A percentile compares a stretch with the other conserved stretches of the same genome.
phyloP scores from a whole-genome alignment of 2,113 vertebrate species.

The Lophura nycthemera region DNA sequence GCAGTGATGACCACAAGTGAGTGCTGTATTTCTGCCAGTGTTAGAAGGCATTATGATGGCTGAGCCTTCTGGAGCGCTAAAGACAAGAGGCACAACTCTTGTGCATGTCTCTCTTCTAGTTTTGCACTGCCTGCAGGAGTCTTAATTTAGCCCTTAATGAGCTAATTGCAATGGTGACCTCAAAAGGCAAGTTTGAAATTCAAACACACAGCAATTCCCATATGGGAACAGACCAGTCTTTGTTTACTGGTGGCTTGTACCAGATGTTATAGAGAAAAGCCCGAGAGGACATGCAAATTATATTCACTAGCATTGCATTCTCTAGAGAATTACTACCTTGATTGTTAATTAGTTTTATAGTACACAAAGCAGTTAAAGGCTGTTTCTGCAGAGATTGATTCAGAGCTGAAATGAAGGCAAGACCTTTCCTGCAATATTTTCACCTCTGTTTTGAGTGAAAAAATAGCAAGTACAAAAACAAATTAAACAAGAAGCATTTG shows the following conservation, averaged over 20 bases:
- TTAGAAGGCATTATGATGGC: not conserved
- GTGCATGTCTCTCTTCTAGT: not conserved
- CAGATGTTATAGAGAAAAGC: not conserved
- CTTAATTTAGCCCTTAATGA: not conserved
- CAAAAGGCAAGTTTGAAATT: not conserved
- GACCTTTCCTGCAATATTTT: slow-evolving; percentile 2
- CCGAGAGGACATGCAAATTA: not conserved
- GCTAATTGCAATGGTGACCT: not conserved
- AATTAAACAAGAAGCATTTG: not conserved
- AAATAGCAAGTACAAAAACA: not conserved
- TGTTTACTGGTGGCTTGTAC: not conserved
- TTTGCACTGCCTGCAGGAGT: not conserved
- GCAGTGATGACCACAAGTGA: not conserved
- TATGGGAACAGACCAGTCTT: not conserved
- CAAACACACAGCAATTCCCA: not conserved
- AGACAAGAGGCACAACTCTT: not conserved
- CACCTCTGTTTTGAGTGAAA: not conserved
- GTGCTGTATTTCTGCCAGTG: not conserved
- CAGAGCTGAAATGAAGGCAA: not conserved
- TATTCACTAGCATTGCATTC: not conserved
- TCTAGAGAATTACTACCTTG: not conserved
- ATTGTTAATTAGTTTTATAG: slow-evolving; percentile 44
- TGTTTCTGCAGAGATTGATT: not conserved
- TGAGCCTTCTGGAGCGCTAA: not conserved
- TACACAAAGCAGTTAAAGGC: not conserved